Percentiles rank a stretch among this genome's conserved stretches.
phyloP scores from a whole-genome alignment of 2,113 vertebrate genomes.

The Sinocyclocheilus maitianheensis region DNA sequence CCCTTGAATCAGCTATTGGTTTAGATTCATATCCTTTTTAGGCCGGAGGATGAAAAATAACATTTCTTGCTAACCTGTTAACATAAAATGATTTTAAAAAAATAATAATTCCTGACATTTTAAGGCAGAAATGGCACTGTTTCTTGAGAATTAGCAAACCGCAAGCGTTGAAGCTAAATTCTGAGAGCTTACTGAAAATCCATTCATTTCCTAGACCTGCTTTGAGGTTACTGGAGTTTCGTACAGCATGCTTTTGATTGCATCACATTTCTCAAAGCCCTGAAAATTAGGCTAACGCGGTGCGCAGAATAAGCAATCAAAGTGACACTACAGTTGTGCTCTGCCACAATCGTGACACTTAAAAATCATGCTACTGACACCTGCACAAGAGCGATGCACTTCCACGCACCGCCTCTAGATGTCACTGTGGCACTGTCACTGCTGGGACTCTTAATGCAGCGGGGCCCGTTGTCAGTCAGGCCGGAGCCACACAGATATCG shows the following conservation, averaged over 20 bases:
- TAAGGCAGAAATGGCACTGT: background rate
- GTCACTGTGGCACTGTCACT: slow-evolving; percentile 75
- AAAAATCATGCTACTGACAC: slow-evolving; percentile 56
- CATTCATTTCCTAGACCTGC: slow-evolving; percentile 52
- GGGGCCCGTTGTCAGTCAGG: slow-evolving; percentile 49
- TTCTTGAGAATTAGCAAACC: background rate
- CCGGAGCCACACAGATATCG: slow-evolving; percentile 54
- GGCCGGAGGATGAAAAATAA: background rate
- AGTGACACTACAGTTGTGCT: slow-evolving; percentile 59
- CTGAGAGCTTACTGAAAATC: slow-evolving; percentile 52
- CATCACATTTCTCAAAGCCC: slow-evolving; percentile 63
- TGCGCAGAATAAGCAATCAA: slow-evolving; percentile 68
- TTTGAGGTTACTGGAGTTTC: slow-evolving; percentile 58
- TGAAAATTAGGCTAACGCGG: slow-evolving; percentile 68
- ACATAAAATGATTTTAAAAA: background rate
- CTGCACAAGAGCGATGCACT: slow-evolving; percentile 61
- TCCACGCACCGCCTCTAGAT: slow-evolving; percentile 68
- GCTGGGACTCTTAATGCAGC: background rate
- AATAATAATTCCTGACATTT: background rate
- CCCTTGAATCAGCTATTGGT: too few relatives aligned
- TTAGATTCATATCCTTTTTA: too few relatives aligned
- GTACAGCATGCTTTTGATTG: slow-evolving; percentile 62
- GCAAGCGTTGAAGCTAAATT: slow-evolving; percentile 2
- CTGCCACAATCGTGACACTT: slow-evolving; percentile 57
- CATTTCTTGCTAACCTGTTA: background rate